Base-by-base conservation (phyloP, 2,113 vertebrate genomes). In the Beaufortia kweichowensis region DNA sequence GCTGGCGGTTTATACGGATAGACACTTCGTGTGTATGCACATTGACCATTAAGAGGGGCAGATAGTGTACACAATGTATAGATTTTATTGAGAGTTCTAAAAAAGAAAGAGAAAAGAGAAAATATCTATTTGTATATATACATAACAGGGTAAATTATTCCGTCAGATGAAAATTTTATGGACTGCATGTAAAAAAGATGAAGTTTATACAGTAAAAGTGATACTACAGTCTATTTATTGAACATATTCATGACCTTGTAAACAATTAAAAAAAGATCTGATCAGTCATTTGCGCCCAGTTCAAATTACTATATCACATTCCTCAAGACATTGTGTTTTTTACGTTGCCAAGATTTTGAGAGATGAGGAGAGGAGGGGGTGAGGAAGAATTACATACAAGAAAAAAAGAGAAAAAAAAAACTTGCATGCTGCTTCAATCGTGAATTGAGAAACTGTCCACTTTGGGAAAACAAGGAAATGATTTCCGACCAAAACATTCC, bases 131-230 rank as follows among this genome's bases (percentile, higher is more conserved):
- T 99, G 97, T 99, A 98, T 97, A 99, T 98, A 99, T 96, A 96
- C 95, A 96, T 98, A 96, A 98, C 96, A 98, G 96, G 96, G 96
- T 99, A 99, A 99, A 98, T 99, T 99, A 99, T 99, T 99, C 97
- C 88, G 95, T 98, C 94, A 98, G 94, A 95, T 94, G 93, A 93
- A 93, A 94, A 98, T 97, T 99, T 98, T 99, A 99, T 98, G 97
- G 95, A 99, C 96, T 98, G 97, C 97, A 99, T 99, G 97, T 97
- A 98, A 92, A 93, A 92, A 93, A 92, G 95, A 97, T 96, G 94
- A 97, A 92, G 95, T 99, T 99, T 99, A 98, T 99, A 99, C 96
- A 96, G 96, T 99, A 95, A 95, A 91, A 93, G 96, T 99, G 95
- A 95, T 97, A 98, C 93, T 96, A 95, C 94, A 93, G 90, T 94